Evolutionary conservation across 2,888 invertebrate genomes (phyloP).

Genomic region (Palloptera scutellata): DNA sequence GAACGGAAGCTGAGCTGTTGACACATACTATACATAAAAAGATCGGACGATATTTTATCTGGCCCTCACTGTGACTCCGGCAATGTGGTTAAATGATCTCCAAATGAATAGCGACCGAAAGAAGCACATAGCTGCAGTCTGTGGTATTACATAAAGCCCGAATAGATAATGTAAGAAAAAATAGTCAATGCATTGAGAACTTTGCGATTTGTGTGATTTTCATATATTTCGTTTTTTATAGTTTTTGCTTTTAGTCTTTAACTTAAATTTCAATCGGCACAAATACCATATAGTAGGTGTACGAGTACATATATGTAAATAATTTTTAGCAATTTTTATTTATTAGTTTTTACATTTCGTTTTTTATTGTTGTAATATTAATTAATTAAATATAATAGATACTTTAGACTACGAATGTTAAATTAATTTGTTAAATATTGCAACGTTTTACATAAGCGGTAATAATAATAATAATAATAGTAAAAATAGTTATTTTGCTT

Average conservation of each 20-base stretch:
- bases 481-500: background rate
- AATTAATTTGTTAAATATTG: slow-evolving; percentile 47
- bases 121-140: too few species aligned
- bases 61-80: too few species aligned
- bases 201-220: background rate
- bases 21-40: too few species aligned
- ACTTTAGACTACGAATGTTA: slow-evolving; percentile 7
- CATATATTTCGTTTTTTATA: background rate
- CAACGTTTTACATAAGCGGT: slow-evolving; percentile 35
- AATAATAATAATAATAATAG: background rate
- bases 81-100: too few species aligned
- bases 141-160: too few species aligned
- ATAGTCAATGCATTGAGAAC: too few species aligned
- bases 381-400: slow-evolving; percentile 24
- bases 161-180: too few species aligned
- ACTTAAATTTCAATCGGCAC: slow-evolving; percentile 17
- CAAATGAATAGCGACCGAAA: too few species aligned
- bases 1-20: too few species aligned
- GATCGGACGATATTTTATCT: too few species aligned
- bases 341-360: slow-evolving; percentile 20
- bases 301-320: slow-evolving; percentile 19
- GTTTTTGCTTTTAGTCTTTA: background rate
- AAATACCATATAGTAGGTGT: slow-evolving; percentile 5
- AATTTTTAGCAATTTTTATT: slow-evolving; percentile 26
- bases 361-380: slow-evolving; percentile 30